Evolutionary conservation across 2,113 vertebrate species (phyloP).

Genomic region (Anarhynchus alexandrinus): DNA sequence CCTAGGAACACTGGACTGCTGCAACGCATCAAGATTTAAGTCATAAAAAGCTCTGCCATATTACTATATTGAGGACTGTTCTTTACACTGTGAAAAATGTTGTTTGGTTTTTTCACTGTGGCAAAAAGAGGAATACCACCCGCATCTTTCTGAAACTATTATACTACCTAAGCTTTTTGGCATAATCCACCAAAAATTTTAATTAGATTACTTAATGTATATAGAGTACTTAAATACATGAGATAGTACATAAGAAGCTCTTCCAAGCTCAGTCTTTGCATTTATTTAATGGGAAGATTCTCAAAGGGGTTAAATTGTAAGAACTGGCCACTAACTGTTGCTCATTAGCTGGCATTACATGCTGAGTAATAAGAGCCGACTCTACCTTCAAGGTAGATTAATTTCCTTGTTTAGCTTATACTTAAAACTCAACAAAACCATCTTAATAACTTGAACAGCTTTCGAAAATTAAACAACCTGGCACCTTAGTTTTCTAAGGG

Average conservation of each 20-base stretch:
- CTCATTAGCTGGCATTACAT: not conserved
- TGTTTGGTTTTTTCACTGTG: not conserved
- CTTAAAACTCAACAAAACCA: not conserved
- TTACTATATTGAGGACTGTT: too few species aligned
- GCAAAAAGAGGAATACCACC: not conserved
- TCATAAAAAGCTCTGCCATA: not conserved
- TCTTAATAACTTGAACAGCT: not conserved
- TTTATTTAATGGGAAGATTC: not conserved
- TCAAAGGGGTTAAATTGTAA: not conserved
- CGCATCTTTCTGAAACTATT: not conserved
- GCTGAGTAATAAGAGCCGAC: not conserved
- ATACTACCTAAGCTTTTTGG: not conserved
- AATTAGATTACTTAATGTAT: not conserved
- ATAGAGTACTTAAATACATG: not conserved
- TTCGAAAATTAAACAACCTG: not conserved
- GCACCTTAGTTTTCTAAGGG: not conserved
- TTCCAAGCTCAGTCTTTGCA: not conserved
- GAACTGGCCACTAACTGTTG: not conserved
- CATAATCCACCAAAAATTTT: not conserved
- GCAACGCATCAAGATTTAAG: not conserved
- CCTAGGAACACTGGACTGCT: not conserved
- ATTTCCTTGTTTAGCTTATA: not conserved
- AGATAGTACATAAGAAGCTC: not conserved
- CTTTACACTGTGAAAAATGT: not conserved
- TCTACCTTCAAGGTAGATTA: not conserved